Base-by-base conservation (phyloP, 2,888 invertebrate genomes). In the Parapristionchus giblindavisi region DNA sequence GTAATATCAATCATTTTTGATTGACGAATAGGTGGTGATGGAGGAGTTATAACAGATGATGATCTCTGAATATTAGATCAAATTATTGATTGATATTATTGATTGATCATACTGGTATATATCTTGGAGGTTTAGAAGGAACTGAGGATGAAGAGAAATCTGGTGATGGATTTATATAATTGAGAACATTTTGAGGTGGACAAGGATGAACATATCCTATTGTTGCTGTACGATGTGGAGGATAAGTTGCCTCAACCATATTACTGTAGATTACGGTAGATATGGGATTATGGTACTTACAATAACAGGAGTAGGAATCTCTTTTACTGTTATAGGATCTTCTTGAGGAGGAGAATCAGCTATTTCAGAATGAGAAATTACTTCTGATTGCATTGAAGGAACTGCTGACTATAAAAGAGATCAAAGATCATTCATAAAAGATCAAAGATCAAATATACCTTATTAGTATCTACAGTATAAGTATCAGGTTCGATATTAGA, bases 171-270 rank as follows among this genome's bases (percentile, higher is more conserved):
- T 40, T 48, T 34, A 48, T 34, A 52, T 38, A 68, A 24, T 29
- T 8, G 24, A 21, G 51, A 17, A 68, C 36, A 48, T 68, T 51
- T 24, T 24, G 32, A 24, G 68, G 68, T 11, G 68, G 68, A 52
- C 38, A 52, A 52, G 68, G 68, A 48, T 68, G 51, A 24, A 68
- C 52, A 52, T 52, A 34, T 2, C 52, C 48, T 24, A 68, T 48
- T 29, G 48, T 68, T 34, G 68, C 68, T 14, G 68, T 52, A 24
- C 68, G 68, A 52, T 68, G 68, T 29, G 68, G 68, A 52, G 68
- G 68, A 38, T 52, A 68, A 2, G 66, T 66, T 1, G 66, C 48
- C 8, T 60, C 32, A 43, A 24, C 21, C 1, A n/a, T n/a, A n/a
- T n/a, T n/a, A n/a, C n/a, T n/a, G 48, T 11, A 11, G 48, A 11